Evolutionary conservation across 2,888 invertebrate species (phyloP).

Genomic region (Drosophila demipolita): DNA sequence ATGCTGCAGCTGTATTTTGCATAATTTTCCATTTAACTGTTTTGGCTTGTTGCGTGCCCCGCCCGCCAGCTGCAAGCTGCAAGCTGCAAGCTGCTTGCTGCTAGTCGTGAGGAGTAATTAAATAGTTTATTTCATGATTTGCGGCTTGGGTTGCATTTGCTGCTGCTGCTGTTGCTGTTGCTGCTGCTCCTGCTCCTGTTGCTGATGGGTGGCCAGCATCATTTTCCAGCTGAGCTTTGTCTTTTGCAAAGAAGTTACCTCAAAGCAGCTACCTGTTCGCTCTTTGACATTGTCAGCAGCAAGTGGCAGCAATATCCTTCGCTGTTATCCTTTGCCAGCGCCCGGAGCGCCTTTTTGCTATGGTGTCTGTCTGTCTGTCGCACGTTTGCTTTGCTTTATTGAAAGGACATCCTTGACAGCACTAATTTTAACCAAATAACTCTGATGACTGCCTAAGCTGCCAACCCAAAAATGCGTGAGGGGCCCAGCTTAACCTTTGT

Average conservation of each 20-base stretch:
- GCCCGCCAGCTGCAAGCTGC: conserved; percentile 6
- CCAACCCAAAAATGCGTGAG: conserved; percentile 24
- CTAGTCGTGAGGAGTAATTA: conserved; percentile 79
- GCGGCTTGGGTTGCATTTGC: conserved; percentile 49
- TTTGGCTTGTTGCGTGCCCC: conserved; percentile 59
- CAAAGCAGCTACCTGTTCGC: conserved; percentile 61
- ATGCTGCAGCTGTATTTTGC: conserved; percentile 66
- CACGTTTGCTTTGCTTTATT: conserved; percentile 70
- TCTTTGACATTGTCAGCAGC: conserved; percentile 73
- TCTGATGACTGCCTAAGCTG: conserved; percentile 67
- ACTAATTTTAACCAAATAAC: conserved; percentile 78
- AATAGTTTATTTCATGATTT: conserved; percentile 80
- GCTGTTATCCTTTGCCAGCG: conserved; percentile 17
- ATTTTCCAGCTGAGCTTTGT: conserved; percentile 77
- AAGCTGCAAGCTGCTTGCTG: conserved; percentile 16
- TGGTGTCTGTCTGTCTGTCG: conserved; percentile 32
- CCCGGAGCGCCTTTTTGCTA: conserved; percentile 42
- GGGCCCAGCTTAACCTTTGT: conserved; percentile 69
- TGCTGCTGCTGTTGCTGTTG: conserved; percentile 15
- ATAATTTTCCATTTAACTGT: conserved; percentile 75
- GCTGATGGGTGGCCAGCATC: conserved; percentile 73
- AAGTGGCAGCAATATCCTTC: conserved; percentile 57
- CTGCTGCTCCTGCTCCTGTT: conserved; percentile 26
- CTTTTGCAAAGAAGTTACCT: conserved; percentile 61
- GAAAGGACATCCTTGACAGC: conserved; percentile 76